phyloP scores from a whole-genome alignment of 2,888 invertebrate species.

The Rotaria magnacalcarata region DNA sequence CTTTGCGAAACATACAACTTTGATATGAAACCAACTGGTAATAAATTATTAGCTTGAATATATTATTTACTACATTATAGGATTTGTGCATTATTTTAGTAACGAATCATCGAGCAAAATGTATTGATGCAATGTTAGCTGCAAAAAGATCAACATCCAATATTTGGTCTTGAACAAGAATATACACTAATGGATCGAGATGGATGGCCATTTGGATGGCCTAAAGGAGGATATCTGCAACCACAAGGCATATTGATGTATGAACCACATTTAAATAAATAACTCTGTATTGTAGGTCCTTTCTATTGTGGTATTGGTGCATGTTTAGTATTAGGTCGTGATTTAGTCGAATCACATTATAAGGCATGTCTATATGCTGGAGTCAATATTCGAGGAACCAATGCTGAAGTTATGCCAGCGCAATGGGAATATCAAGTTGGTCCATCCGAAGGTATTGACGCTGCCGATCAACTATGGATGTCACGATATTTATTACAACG shows the following conservation, averaged over 20 bases:
- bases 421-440: conserved; percentile 72
- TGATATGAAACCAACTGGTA: conserved; percentile 72
- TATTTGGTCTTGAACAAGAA: conserved; percentile 65
- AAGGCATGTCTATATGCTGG: conserved; percentile 46
- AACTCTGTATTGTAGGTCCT: neutral
- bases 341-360: conserved; percentile 45
- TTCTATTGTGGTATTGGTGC: conserved; percentile 46
- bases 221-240: conserved; percentile 56
- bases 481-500: conserved; percentile 61
- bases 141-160: conserved; percentile 53
- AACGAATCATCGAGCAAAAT: conserved; percentile 55
- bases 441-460: conserved; percentile 75
- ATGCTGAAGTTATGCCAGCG: conserved; percentile 47
- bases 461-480: conserved; percentile 63
- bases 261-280: neutral
- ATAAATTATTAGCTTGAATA: neutral
- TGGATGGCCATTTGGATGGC: conserved; percentile 58
- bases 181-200: conserved; percentile 62
- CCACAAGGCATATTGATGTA: conserved; percentile 51
- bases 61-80: no score
- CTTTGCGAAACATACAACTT: conserved; percentile 69
- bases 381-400: conserved; percentile 43
- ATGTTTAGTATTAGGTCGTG: conserved; percentile 39
- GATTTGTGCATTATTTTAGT: conserved; percentile 54
- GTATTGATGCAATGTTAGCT: conserved; percentile 60